Evolutionary conservation across 2,888 invertebrate genomes (phyloP).

Genomic region (Leptinotarsa rubiginosa): DNA sequence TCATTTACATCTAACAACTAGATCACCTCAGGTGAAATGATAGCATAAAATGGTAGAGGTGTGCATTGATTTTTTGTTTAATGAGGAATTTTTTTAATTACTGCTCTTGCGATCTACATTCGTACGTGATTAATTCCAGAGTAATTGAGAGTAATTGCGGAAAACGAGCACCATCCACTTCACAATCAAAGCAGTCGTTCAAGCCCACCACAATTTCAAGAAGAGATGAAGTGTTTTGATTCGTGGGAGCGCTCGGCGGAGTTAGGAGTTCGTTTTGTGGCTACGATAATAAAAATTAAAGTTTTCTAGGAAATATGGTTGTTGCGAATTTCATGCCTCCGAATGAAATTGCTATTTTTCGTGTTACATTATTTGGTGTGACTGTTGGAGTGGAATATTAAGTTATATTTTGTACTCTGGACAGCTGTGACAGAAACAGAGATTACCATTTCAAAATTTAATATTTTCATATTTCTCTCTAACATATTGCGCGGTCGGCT

Average conservation of each 20-base stretch:
- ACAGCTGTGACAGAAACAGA: neutral
- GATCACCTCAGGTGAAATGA: too few species aligned
- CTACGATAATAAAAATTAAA: constrained; percentile 9
- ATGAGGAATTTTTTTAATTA: neutral
- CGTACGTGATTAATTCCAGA: constrained; percentile 5
- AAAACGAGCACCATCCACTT: constrained; percentile 9
- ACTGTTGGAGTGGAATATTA: neutral
- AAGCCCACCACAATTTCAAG: neutral
- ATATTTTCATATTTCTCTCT: neutral
- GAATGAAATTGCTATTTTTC: neutral
- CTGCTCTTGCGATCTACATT: neutral
- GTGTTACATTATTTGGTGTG: neutral
- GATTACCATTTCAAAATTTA: neutral
- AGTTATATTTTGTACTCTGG: neutral
- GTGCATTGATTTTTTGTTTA: too few species aligned
- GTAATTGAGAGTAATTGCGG: constrained; percentile 10
- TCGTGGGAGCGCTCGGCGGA: neutral
- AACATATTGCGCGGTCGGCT: neutral
- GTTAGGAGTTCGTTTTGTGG: neutral
- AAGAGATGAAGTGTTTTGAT: constrained; percentile 17
- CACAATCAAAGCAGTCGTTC: constrained; percentile 4
- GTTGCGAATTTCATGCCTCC: neutral
- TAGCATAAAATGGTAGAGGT: too few species aligned
- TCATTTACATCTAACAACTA: too few species aligned
- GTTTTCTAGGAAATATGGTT: neutral